Evolutionary conservation across 2,888 invertebrate genomes (phyloP).

Genomic region (Caenorhabditis drosophilae): DNA sequence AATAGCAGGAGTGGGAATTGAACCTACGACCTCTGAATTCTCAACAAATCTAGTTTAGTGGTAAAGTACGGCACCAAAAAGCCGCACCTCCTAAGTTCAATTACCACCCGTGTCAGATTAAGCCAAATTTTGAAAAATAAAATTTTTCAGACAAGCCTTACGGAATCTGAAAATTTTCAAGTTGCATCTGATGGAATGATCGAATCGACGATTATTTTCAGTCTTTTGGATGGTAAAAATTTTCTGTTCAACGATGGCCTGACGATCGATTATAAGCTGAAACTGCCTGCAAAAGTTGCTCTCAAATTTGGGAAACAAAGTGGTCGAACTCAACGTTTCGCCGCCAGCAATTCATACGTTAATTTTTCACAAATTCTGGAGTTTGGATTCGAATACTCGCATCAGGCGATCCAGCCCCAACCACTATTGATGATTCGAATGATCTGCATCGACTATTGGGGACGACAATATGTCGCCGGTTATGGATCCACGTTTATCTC

Average conservation of each 20-base stretch:
- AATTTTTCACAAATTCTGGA: conserved; percentile 21
- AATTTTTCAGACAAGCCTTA: conserved; percentile 17
- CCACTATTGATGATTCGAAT: conserved; percentile 24
- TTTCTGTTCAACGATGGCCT: conserved; percentile 22
- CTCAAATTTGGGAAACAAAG: conserved; percentile 13
- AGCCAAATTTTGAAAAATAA: background rate
- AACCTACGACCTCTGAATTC: too few relatives aligned
- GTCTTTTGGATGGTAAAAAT: conserved; percentile 5
- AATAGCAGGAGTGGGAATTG: too few relatives aligned
- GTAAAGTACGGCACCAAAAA: too few relatives aligned
- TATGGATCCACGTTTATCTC: conserved; percentile 17
- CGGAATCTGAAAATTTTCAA: conserved; percentile 19
- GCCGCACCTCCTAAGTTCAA: too few relatives aligned
- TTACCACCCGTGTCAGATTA: too few relatives aligned
- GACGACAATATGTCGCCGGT: conserved; percentile 33
- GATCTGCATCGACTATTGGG: conserved; percentile 32
- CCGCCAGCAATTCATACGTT: conserved; percentile 9
- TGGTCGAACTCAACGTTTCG: conserved; percentile 15
- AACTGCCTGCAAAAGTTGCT: conserved; percentile 2
- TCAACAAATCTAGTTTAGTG: too few relatives aligned
- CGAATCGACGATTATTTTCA: conserved; percentile 16
- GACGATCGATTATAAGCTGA: conserved; percentile 26
- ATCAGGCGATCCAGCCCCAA: background rate
- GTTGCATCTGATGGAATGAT: conserved; percentile 21
- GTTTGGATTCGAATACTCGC: conserved; percentile 17